Conservation (phyloP, 2,113 vertebrate genomes). For the Calyptomena viridis region DNA sequence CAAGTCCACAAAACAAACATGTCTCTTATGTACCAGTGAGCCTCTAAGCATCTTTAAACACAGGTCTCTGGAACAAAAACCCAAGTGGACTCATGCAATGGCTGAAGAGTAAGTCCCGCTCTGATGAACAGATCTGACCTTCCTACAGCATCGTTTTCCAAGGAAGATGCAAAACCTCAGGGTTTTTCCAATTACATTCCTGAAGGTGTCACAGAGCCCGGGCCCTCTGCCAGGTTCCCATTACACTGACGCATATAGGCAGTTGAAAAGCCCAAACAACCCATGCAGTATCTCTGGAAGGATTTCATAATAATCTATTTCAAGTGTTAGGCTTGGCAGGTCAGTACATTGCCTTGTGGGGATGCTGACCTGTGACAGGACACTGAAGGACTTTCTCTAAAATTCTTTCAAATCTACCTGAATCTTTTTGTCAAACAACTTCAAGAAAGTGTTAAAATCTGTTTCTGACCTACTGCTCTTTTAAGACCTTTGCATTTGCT, state of each 20-base stretch:
- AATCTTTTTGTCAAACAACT: neutral
- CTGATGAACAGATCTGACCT: neutral
- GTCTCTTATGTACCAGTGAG: neutral
- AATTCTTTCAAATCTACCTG: neutral
- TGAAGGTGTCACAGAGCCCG: neutral
- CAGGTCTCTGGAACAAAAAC: neutral
- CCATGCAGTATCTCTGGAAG: neutral
- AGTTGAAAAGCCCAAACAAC: neutral
- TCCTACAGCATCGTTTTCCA: neutral
- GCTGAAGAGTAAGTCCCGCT: neutral
- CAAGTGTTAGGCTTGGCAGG: neutral
- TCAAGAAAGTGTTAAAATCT: neutral
- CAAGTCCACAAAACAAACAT: neutral
- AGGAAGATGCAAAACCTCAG: neutral
- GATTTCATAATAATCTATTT: neutral
- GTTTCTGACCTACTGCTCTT: neutral
- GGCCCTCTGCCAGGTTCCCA: conserved; percentile 17
- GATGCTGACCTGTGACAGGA: neutral
- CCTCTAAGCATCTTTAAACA: neutral
- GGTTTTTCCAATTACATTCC: neutral
- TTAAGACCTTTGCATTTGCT: neutral
- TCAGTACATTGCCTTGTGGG: neutral
- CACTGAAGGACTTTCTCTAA: neutral
- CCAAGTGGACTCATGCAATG: neutral
- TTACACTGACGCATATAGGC: neutral